Base-by-base conservation (phyloP, 1,140 invertebrate species). In the Sitobion miscanthi region DNA sequence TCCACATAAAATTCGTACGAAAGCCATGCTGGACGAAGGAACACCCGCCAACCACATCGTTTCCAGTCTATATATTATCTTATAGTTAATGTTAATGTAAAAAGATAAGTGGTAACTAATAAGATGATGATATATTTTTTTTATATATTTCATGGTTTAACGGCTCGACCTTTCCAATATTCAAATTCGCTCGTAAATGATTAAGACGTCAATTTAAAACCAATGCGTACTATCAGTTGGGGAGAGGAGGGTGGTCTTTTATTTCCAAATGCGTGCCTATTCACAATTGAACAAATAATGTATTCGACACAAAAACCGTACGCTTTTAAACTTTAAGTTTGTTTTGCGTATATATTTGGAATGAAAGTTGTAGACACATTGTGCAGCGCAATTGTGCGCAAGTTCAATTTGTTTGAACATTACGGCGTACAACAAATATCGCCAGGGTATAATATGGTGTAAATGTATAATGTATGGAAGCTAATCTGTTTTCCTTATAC, bases 341-440 rank as follows among this genome's bases (percentile, higher is more conserved):
- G n/a, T 77, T 77, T 77, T 77, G 62, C 62, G 62, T 77, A 77
- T 77, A 77, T 77, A n/a, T 77, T 69, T n/a, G 14, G n/a, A 52
- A n/a, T 6, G n/a, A 77, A n/a, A 77, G 62, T 77, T n/a, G n/a
- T 77, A n/a, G n/a, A 77, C 62, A n/a, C 62, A n/a, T 77, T 77
- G 62, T 77, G 62, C 62, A 20, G 30, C n/a, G 62, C 30, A n/a
- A 69, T n/a, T 69, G 62, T n/a, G 62, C 30, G 62, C 30, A 77
- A 77, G 62, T 77, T 77, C 62, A 77, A 77, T 77, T 77, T n/a
- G 62, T 5, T 77, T 69, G 17, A 77, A 77, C 30, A 77, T 77
- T n/a, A 77, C 62, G 42, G 42, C 42, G 62, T 35, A 77, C 62
- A 69, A 69, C 62, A 5, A 77, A 77, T n/a, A 77, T 14, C 62